These are phyloP conservation scores for Corynorhinus townsendii DNA, from an alignment of 2,113 vertebrate species.

Conservation along the genomic window DNA sequence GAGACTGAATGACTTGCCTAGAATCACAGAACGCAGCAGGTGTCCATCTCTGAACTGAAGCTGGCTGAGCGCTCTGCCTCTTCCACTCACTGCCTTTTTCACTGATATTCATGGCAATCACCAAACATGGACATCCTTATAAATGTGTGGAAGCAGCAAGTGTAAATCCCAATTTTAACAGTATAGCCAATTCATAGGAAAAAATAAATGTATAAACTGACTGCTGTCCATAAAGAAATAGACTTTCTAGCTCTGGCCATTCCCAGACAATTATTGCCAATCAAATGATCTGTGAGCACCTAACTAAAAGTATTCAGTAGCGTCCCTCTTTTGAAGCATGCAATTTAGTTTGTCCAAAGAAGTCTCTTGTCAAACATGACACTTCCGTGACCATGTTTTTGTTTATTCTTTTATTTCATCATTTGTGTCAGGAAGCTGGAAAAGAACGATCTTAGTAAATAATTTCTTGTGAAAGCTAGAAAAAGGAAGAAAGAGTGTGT, in stretches of 20 bases:
- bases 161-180: neutral
- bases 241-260: neutral
- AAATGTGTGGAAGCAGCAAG: neutral
- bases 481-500: neutral
- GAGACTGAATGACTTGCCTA: neutral
- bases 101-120: neutral
- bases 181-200: neutral
- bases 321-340: neutral
- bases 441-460: neutral
- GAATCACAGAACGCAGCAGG: too few species aligned
- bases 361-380: neutral
- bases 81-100: neutral
- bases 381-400: neutral
- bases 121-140: neutral
- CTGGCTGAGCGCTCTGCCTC: neutral
- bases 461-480: neutral
- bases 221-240: neutral
- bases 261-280: neutral
- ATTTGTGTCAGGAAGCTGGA: neutral
- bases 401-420: neutral
- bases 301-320: neutral
- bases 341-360: neutral
- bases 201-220: neutral
- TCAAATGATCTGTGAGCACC: neutral
- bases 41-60: neutral